Evolutionary conservation across 2,888 invertebrate species (phyloP).

Genomic region (Schizotus pectinicornis): DNA sequence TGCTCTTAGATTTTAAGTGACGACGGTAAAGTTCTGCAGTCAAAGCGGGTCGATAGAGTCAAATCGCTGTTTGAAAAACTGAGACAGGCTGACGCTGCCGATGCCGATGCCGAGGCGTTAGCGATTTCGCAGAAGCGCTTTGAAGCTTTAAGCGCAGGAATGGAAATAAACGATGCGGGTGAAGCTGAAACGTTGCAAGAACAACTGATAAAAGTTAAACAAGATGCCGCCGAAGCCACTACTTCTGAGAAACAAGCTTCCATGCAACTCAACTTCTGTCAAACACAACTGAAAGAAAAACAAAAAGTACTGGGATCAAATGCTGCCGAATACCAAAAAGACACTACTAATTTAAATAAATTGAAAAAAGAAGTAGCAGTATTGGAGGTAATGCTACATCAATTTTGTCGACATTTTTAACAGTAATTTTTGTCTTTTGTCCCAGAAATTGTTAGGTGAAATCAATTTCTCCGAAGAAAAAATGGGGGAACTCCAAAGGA

Average conservation of each 20-base stretch:
- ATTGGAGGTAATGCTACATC: constrained; percentile 59
- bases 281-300: constrained; percentile 68
- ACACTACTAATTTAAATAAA: constrained; percentile 65
- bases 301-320: constrained; percentile 71
- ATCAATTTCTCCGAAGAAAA: constrained; percentile 68
- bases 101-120: constrained; percentile 70
- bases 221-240: constrained; percentile 75
- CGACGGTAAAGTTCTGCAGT: constrained; percentile 67
- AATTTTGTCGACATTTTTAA: constrained; percentile 1
- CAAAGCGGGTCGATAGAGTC: constrained; percentile 66
- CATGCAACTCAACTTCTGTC: constrained; percentile 74
- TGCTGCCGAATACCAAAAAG: constrained; percentile 70
- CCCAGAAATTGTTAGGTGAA: constrained; percentile 49
- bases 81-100: constrained; percentile 71
- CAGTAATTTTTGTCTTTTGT: neutral
- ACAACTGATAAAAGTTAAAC: constrained; percentile 84
- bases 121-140: constrained; percentile 77
- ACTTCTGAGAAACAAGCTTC: constrained; percentile 79
- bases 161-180: constrained; percentile 79
- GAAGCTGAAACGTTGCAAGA: constrained; percentile 85
- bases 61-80: constrained; percentile 72
- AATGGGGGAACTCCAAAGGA: constrained; percentile 62
- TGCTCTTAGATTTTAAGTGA: constrained; percentile 64
- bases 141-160: constrained; percentile 84
- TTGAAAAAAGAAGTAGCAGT: constrained; percentile 64